Evolutionary conservation across 2,888 invertebrate genomes (phyloP).

Genomic region (Scaptomyza cyrtandrae): DNA sequence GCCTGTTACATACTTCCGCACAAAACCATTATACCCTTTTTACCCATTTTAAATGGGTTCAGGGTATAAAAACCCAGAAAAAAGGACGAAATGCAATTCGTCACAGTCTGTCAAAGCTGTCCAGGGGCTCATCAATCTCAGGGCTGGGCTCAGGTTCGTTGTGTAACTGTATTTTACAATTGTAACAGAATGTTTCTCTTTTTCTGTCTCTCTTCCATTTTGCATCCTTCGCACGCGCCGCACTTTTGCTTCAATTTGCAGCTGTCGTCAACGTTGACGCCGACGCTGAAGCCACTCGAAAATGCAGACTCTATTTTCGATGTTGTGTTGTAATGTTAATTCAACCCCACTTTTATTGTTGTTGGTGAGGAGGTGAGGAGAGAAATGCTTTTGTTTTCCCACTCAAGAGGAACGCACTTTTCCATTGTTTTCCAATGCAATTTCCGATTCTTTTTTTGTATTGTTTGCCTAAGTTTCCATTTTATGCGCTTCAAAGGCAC

Average conservation of each 20-base stretch:
- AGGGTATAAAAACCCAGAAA: too few species aligned
- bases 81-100: slow-evolving; percentile 55
- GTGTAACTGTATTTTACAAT: slow-evolving; percentile 64
- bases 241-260: slow-evolving; percentile 38
- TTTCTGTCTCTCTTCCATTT: background rate
- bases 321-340: slow-evolving; percentile 12
- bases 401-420: slow-evolving; percentile 65
- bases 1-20: too few species aligned
- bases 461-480: slow-evolving; percentile 43
- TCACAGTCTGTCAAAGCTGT: slow-evolving; percentile 58
- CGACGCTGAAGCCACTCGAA: slow-evolving; percentile 39
- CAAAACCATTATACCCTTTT: too few species aligned
- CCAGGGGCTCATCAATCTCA: slow-evolving; percentile 43
- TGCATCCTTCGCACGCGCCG: slow-evolving; percentile 51
- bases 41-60: too few species aligned
- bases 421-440: slow-evolving; percentile 59
- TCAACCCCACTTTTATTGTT: slow-evolving; percentile 53
- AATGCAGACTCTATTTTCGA: background rate
- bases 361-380: background rate
- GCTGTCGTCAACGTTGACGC: slow-evolving; percentile 43
- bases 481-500: slow-evolving; percentile 40
- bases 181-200: slow-evolving; percentile 29
- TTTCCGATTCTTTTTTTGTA: slow-evolving; percentile 16
- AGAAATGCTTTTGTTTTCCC: slow-evolving; percentile 71
- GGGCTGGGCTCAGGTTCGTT: slow-evolving; percentile 18